Evolutionary conservation across 2,797 vertebrate genomes (phyloP), one percentile per base, ranked within the genome.

Genomic region (Acanthis flammea): DNA sequence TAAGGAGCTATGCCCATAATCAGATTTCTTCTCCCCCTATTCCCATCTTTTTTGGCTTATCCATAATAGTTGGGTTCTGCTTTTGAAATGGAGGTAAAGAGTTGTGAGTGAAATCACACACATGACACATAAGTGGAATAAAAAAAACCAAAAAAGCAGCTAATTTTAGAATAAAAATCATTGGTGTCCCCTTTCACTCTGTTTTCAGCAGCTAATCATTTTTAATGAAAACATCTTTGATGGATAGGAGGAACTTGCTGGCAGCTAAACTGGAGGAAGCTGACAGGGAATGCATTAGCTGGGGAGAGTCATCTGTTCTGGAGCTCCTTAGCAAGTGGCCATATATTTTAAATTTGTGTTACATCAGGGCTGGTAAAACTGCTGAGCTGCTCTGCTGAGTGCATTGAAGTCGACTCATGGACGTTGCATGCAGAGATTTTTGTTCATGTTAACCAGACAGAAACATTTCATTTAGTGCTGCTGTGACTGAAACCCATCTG

Each of bases 181-280:
- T 19, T 2, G 0, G 22, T 70, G 35, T 51, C 31, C 42, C 19
- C 5, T 82, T 89, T 87, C 66, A 28, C 47, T 61, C 50, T 80
- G n/a, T 92, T 90, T 96, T 95, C 87, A 84, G 37, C 66, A 88
- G 33, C 73, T 87, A 76, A 86, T 91, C 42, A 37, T 19, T 88
- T 95, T 92, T 93, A 92, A 91, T 68, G 28, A 71, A 84, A 96
- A 61, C 18, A 28, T 54, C n/a, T 44, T 33, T 92, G 50, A 84
- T 45, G 58, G 50, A 72, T n/a, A 50, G 57, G 44, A 65, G 61
- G 70, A 93, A 57, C 25, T 72, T 51, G 3, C 31, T 82, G 88
- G 53, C 67, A 86, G 33, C 23, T 65, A 14, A 91, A 75, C 37
- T 53, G 41, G 30, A 90, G 80, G 78, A 84, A 82, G 37, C 2